Conservation (phyloP, 2,113 vertebrate species). For the Eurystomus gularis region DNA sequence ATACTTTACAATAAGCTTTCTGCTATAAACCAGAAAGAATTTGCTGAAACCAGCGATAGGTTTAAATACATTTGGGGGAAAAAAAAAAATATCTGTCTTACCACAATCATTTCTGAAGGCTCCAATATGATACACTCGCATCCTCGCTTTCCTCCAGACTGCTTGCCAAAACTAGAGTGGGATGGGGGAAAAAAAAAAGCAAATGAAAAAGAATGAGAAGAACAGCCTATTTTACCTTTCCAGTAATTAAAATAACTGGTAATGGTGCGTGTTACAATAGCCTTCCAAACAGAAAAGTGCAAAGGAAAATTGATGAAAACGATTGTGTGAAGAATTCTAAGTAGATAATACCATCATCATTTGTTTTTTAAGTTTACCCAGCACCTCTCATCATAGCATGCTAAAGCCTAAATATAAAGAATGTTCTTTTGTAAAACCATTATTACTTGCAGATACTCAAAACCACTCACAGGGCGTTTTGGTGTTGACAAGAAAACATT, state of each 20-base stretch:
- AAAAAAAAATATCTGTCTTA: constrained; percentile 73
- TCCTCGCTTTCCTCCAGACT: constrained; percentile 93
- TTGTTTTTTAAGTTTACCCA: not conserved
- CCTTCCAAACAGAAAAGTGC: not conserved
- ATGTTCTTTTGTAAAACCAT: not conserved
- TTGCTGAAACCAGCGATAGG: constrained; percentile 41
- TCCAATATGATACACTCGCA: constrained; percentile 96
- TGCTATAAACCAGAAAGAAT: constrained; percentile 8
- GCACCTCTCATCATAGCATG: not conserved
- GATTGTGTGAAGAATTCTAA: not conserved
- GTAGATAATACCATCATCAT: not conserved
- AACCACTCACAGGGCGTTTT: not conserved
- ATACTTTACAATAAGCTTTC: constrained; percentile 49
- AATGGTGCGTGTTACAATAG: not conserved
- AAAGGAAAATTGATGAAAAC: not conserved
- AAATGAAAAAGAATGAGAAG: not conserved
- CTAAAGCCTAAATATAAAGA: not conserved
- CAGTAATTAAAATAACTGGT: not conserved
- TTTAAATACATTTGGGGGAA: constrained; percentile 3
- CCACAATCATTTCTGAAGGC: constrained; percentile 99
- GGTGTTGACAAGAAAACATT: not conserved
- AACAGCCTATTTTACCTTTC: constrained; percentile 49
- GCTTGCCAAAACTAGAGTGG: constrained; percentile 91
- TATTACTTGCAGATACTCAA: not conserved
- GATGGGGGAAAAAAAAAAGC: not conserved